Evolutionary conservation across 2,797 vertebrate genomes (phyloP), one percentile per base, ranked within the genome.

Genomic region (Nannoperca australis): DNA sequence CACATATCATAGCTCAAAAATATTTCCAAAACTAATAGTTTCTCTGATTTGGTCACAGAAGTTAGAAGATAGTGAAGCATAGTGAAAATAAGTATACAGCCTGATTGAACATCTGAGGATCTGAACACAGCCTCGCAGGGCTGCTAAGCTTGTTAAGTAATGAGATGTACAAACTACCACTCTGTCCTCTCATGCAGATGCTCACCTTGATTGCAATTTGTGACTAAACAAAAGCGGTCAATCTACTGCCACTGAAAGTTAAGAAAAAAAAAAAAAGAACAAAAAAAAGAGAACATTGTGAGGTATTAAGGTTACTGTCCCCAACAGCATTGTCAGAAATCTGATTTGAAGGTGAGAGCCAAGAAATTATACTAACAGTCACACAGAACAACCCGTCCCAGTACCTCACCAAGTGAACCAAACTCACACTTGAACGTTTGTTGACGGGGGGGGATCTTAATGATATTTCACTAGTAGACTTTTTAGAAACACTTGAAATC

Each of bases 1-100:
- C 93, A 95, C 91, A 95, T 86, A 94, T 89, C 76, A 85, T 91
- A 86, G 89, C 90, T 94, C 91, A 93, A 94, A 94, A 94, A 94
- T 92, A 95, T 94, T 92, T 95, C 90, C 93, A 93, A 95, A 94
- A 92, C 91, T 91, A 93, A 92, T 92, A 94, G 87, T 90, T 91
- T 93, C 90, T 94, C 91, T 88, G 92, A 96, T 96, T 96, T 96
- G 95, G 95, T 96, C 95, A 96, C 91, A 92, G 84, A 94, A 93
- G 92, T 93, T 91, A 93, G 92, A 94, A 91, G 92, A 94, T 79
- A 88, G 90, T 89, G 92, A 94, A 93, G 92, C 92, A 92, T 90
- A 90, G 87, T 85, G 81, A 91, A 91, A 89, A 85, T 58, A 92
- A 85, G 82, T 76, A 83, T 70, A 91, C 81, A 90, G 87, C 87